phyloP scores from a whole-genome alignment of 2,797 vertebrate species.

The Aplochiton taeniatus region DNA sequence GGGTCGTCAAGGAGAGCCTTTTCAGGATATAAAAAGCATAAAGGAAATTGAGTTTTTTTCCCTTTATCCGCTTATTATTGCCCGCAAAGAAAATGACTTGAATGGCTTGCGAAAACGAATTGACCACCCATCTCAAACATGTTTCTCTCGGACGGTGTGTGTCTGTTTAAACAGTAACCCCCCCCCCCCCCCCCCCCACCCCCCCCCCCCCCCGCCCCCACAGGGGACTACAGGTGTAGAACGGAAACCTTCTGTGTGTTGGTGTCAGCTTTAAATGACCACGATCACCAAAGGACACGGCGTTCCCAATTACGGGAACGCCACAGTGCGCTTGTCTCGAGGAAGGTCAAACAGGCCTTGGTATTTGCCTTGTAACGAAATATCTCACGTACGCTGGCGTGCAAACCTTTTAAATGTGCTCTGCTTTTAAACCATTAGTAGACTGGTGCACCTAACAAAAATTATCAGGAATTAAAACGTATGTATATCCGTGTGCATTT shows the following conservation, averaged over 20 bases:
- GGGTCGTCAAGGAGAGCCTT: constrained; percentile 75
- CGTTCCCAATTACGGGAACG: no score
- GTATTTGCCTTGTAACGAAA: no score
- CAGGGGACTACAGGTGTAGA: constrained; percentile 47
- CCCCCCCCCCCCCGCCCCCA: not conserved
- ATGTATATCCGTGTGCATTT: no score
- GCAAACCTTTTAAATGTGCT: no score
- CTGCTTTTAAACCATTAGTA: no score
- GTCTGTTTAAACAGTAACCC: constrained; percentile 41
- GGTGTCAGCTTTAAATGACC: no score
- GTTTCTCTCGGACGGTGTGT: constrained; percentile 18
- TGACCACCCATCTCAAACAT: constrained; percentile 61
- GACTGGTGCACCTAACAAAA: no score
- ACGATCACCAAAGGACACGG: no score
- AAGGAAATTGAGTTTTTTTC: constrained; percentile 76
- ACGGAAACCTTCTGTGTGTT: constrained; percentile 6
- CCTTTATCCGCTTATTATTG: constrained; percentile 78
- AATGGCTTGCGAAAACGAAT: constrained; percentile 67
- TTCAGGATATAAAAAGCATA: constrained; percentile 75
- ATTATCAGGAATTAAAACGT: no score
- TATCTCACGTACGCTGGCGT: no score
- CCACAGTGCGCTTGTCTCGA: no score
- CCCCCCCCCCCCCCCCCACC: constrained; percentile 1
- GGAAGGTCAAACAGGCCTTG: no score
- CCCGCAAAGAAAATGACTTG: constrained; percentile 72